Percentiles rank a stretch among this genome's conserved stretches.
These are phyloP conservation scores for Fragum fragum DNA, from an alignment of 2,888 invertebrate species.

Conservation along the genomic window DNA sequence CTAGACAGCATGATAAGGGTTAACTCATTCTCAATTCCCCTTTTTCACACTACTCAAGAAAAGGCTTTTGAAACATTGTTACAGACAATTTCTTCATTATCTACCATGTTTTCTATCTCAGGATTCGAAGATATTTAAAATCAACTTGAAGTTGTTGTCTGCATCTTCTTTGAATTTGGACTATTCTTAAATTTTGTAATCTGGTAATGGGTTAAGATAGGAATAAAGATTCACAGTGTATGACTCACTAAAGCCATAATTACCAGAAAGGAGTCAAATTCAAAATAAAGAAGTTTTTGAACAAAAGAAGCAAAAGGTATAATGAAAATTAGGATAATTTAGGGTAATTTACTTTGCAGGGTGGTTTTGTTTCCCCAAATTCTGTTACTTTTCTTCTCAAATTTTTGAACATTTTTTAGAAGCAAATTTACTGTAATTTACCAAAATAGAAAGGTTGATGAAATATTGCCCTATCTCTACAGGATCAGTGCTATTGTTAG, in stretches of 20 bases:
- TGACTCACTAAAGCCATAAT: conserved; percentile 4
- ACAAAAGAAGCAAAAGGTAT: conserved; percentile 14
- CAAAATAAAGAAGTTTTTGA: conserved; percentile 11
- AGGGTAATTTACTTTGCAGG: not conserved
- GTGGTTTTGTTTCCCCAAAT: conserved; percentile 10
- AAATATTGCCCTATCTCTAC: not conserved
- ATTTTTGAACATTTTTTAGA: not conserved
- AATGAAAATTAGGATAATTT: conserved; percentile 21
- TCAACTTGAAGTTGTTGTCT: not conserved
- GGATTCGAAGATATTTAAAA: not conserved
- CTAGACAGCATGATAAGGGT: too few relatives aligned
- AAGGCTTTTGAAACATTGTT: not conserved
- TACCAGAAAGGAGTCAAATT: conserved; percentile 10
- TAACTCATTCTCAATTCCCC: not conserved
- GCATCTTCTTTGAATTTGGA: not conserved
- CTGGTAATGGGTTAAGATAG: not conserved
- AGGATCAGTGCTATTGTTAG: not conserved
- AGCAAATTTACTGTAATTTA: conserved; percentile 6
- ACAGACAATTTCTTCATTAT: too few relatives aligned
- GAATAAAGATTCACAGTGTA: not conserved
- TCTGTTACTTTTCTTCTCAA: conserved; percentile 11
- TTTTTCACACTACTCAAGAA: not conserved
- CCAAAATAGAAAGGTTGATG: not conserved
- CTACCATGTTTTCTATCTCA: not conserved
- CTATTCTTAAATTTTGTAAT: not conserved